phyloP scores from a whole-genome alignment of 2,888 invertebrate species.

The Carabus problematicus region DNA sequence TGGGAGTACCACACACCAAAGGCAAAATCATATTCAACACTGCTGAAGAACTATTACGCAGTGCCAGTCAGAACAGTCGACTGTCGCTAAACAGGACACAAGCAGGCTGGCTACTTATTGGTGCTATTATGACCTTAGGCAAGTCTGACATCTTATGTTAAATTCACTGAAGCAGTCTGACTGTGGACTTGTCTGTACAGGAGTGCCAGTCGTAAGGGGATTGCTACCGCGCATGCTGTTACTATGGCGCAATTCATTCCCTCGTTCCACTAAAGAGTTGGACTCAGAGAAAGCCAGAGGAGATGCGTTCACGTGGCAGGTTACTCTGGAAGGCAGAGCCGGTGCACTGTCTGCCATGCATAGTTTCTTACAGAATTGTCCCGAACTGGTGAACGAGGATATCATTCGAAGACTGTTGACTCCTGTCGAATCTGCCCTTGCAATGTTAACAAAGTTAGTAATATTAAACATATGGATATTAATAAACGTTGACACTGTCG shows the following conservation, averaged over 20 bases:
- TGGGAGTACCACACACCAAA: conserved; percentile 95
- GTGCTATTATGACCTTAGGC: conserved; percentile 95
- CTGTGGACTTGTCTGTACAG: conserved; percentile 56
- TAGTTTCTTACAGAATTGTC: conserved; percentile 89
- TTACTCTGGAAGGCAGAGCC: conserved; percentile 94
- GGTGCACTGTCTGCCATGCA: conserved; percentile 96
- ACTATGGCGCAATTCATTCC: conserved; percentile 97
- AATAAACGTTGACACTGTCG: neutral
- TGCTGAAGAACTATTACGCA: conserved; percentile 93
- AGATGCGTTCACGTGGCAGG: conserved; percentile 99
- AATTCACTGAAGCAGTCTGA: conserved; percentile 14
- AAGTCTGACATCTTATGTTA: conserved; percentile 47
- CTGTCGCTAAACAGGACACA: conserved; percentile 94
- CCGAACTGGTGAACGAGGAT: conserved; percentile 90
- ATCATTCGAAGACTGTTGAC: conserved; percentile 86
- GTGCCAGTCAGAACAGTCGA: conserved; percentile 96
- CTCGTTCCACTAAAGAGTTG: conserved; percentile 93
- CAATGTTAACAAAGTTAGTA: conserved; percentile 90
- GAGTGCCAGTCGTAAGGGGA: conserved; percentile 90
- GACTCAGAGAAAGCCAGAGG: conserved; percentile 96
- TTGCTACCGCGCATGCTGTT: conserved; percentile 91
- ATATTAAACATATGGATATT: neutral
- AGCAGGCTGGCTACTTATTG: conserved; percentile 97
- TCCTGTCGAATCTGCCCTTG: conserved; percentile 94
- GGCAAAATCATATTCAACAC: conserved; percentile 97